phyloP scores from a whole-genome alignment of 1,140 invertebrate species.

The Metaphire vulgaris region DNA sequence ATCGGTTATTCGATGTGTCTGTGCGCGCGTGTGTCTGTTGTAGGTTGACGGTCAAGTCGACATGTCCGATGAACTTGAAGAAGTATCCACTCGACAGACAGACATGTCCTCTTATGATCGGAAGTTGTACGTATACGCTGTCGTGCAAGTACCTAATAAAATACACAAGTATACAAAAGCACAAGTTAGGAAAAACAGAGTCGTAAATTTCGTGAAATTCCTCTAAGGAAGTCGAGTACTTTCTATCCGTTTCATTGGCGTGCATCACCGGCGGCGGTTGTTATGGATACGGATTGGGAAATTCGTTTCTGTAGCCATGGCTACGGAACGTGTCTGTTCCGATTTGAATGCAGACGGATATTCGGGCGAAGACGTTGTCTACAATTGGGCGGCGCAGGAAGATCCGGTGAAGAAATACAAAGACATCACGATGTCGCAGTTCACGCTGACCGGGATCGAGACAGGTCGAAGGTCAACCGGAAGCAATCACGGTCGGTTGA shows the following conservation, averaged over 20 bases:
- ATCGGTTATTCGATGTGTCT: background rate
- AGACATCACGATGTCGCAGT: conserved; percentile 46
- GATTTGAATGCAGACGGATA: conserved; percentile 76
- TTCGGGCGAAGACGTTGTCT: conserved; percentile 76
- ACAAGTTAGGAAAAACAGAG: too few species aligned
- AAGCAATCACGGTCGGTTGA: conserved; percentile 32
- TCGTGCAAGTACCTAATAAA: too few species aligned
- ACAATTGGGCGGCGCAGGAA: conserved; percentile 63
- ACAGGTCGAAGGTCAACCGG: conserved; percentile 33
- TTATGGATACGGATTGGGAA: conserved; percentile 19
- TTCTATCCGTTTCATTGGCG: too few species aligned
- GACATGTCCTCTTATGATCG: conserved; percentile 50
- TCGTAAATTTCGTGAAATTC: too few species aligned
- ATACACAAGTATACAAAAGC: too few species aligned
- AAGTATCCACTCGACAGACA: conserved; percentile 59
- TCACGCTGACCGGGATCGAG: conserved; percentile 39
- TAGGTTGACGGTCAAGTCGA: conserved; percentile 66
- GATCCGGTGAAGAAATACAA: conserved; percentile 40
- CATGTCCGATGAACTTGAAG: conserved; percentile 90
- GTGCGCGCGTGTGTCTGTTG: conserved; percentile 19
- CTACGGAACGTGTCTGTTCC: conserved; percentile 6
- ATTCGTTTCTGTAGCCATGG: conserved; percentile 23
- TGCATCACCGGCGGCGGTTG: background rate
- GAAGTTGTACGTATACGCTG: conserved; percentile 53
- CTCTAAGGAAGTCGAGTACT: too few species aligned